Base-by-base conservation (phyloP, 2,113 vertebrate species). In the Corythornis vintsioides region DNA sequence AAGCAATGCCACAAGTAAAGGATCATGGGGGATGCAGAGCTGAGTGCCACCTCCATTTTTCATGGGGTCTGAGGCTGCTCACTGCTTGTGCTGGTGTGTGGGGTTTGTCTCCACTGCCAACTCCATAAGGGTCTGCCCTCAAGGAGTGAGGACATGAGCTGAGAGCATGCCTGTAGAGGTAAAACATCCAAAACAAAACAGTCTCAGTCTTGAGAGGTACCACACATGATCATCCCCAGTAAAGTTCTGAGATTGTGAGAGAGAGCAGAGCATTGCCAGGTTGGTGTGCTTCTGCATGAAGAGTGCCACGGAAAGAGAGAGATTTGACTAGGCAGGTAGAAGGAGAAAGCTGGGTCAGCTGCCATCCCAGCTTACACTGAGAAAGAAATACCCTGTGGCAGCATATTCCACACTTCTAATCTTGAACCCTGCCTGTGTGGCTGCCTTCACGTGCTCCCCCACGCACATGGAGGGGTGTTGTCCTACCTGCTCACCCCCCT, bases 321-420 rank as follows among this genome's bases (percentile, higher is more conserved):
- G 86, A 95, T 72, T 87, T 4, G 24, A 91, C 74, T 59, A 92
- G 97, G 96, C 97, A 97, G 97, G 97, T 97, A 97, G 97, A 96
- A 96, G 84, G 91, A 97, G 87, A 86, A 90, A 94, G 94, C 92
- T 97, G 94, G 95, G 95, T 96, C 97, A 97, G 84, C 97, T 97
- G 97, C 96, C 91, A 93, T 45, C 60, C 43, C 3, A 4, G 75
- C 38, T 96, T 93, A 91, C 31, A 42, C 93, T 3, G 10, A 90
- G 87, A 96, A 93, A 93, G 76, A 85, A 91, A 50, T 75, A 79
- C 76, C 93, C 83, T 72, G 19, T 92, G 94, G 96, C 97, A 96
- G 88, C 95, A 89, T 82, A 88, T 96, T 96, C 94, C 90, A 83
- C 91, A 91, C 67, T 79, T 52, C 71, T 45, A 33, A 95, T 73